Conservation (phyloP, 2,113 vertebrate species). For the Notechis scutatus region DNA sequence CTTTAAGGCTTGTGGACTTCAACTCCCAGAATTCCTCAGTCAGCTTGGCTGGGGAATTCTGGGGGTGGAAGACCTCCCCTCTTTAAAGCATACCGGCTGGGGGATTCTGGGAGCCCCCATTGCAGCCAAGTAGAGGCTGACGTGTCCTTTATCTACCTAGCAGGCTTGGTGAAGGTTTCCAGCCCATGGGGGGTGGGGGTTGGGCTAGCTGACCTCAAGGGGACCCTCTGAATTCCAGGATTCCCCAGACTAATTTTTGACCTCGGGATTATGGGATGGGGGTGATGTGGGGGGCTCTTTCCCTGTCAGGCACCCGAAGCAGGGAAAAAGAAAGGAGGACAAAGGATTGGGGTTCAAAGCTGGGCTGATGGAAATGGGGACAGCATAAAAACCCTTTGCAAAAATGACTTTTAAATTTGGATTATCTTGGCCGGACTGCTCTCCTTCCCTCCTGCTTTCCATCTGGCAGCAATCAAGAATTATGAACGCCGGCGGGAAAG, state of each 20-base stretch:
- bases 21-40: not conserved
- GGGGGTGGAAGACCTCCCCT: too few species aligned
- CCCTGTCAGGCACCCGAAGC: not conserved
- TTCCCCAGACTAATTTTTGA: not conserved
- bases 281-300: not conserved
- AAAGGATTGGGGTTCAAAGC: not conserved
- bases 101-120: too few species aligned
- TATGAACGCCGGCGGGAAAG: not conserved
- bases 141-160: not conserved
- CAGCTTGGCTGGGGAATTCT: too few species aligned
- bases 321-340: not conserved
- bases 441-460: too few species aligned
- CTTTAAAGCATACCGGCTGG: too few species aligned
- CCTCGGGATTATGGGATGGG: not conserved
- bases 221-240: not conserved
- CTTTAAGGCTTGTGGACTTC: not conserved
- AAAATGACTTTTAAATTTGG: not conserved
- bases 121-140: not conserved
- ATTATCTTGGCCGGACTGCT: rapidly evolving
- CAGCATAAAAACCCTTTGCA: too few species aligned
- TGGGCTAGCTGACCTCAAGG: not conserved
- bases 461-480: not conserved
- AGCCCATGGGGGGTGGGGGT: rapidly evolving
- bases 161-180: not conserved
- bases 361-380: not conserved